Evolutionary conservation across 2,113 vertebrate genomes (phyloP).

Genomic region (Hippolais icterina): DNA sequence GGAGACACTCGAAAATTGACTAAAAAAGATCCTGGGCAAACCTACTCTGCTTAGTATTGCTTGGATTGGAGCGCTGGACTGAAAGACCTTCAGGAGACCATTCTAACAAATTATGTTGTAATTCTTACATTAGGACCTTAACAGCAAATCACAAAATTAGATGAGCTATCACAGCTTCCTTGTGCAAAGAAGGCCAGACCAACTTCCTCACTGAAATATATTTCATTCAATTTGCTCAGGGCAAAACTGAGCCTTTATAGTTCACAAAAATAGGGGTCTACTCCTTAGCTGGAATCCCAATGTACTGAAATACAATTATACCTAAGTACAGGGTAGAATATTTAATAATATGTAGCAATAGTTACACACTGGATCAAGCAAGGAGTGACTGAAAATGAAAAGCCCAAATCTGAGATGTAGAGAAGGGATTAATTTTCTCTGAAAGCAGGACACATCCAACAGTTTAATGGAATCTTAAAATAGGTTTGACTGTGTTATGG

Average conservation of each 20-base stretch:
- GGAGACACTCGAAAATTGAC: background rate
- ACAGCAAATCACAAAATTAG: background rate
- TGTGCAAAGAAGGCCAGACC: background rate
- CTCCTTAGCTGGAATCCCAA: background rate
- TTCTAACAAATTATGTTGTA: background rate
- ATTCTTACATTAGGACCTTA: background rate
- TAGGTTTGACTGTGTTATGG: background rate
- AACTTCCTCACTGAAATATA: background rate
- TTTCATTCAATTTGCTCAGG: background rate
- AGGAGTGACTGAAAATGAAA: background rate
- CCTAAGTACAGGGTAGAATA: background rate
- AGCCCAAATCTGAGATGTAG: background rate
- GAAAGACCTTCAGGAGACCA: background rate
- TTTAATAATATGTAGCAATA: background rate
- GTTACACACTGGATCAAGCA: background rate
- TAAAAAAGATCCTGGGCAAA: background rate
- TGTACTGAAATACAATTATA: background rate
- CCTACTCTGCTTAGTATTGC: background rate
- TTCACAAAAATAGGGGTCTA: background rate
- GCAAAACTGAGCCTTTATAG: background rate
- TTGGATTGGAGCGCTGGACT: background rate
- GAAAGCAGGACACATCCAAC: background rate
- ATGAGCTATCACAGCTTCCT: background rate
- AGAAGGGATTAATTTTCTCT: background rate
- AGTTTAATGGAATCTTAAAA: background rate